These are phyloP conservation scores for Triplophysa siluroides DNA, from an alignment of 2,113 vertebrate species.

Conservation along the genomic window DNA sequence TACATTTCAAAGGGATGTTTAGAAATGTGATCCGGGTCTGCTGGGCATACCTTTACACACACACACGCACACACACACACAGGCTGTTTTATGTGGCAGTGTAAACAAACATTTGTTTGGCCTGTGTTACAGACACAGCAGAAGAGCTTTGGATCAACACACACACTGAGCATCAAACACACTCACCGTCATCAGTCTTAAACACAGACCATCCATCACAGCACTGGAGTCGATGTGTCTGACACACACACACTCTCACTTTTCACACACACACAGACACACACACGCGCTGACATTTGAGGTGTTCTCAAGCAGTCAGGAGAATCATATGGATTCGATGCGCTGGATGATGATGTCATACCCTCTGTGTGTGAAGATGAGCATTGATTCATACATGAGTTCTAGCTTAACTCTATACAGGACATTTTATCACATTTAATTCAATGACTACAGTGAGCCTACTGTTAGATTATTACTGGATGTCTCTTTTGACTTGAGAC, in stretches of 20 bases:
- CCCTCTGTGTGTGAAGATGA: conserved; percentile 36
- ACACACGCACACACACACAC: conserved; percentile 8
- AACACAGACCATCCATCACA: conserved; percentile 78
- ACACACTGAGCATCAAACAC: conserved; percentile 39
- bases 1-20: conserved; percentile 77
- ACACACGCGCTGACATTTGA: conserved; percentile 64
- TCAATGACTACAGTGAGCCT: neutral
- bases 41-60: conserved; percentile 24
- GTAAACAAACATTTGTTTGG: conserved; percentile 78
- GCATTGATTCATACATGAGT: neutral
- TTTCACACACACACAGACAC: conserved; percentile 56
- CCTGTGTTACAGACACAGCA: conserved; percentile 74
- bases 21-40: conserved; percentile 67
- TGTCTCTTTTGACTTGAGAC: too few relatives aligned
- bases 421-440: too few relatives aligned
- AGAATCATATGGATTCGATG: conserved; percentile 63
- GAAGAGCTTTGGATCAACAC: conserved; percentile 35
- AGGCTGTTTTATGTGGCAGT: conserved; percentile 67
- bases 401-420: too few relatives aligned
- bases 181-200: conserved; percentile 77
- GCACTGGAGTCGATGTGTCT: conserved; percentile 77
- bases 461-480: too few relatives aligned
- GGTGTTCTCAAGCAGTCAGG: conserved; percentile 57
- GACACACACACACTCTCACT: conserved; percentile 73
- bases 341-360: conserved; percentile 65